Evolutionary conservation across 1,140 invertebrate genomes (phyloP).

Genomic region (Drosophila sturtevanti): DNA sequence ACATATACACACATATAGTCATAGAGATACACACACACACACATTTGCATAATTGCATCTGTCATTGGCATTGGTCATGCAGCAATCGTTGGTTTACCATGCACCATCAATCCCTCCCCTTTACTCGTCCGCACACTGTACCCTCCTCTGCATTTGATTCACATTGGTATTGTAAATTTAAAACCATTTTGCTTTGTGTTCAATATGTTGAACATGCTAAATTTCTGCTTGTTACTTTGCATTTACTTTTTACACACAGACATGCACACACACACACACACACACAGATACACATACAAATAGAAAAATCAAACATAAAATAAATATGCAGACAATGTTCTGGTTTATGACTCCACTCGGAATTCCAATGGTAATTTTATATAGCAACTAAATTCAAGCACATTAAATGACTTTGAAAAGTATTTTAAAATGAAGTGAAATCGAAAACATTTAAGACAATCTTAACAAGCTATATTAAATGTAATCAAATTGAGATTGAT

Average conservation of each 20-base stretch:
- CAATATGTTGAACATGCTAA: constrained; percentile 70
- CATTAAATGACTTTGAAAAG: background rate
- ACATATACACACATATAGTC: constrained; percentile 9
- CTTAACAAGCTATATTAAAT: background rate
- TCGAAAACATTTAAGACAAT: background rate
- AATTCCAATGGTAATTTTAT: constrained; percentile 7
- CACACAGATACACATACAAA: background rate
- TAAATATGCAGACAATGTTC: constrained; percentile 13
- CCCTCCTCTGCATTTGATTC: background rate
- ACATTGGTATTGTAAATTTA: constrained; percentile 48
- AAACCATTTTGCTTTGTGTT: constrained; percentile 73
- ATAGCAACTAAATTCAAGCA: background rate
- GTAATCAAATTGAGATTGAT: no score
- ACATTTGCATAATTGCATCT: constrained; percentile 70
- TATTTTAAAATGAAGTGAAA: background rate
- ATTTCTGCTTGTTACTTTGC: constrained; percentile 50
- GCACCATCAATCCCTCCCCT: background rate
- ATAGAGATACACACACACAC: constrained; percentile 18
- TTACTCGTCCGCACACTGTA: background rate
- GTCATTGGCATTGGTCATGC: constrained; percentile 61
- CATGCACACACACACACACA: background rate
- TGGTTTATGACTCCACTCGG: constrained; percentile 9
- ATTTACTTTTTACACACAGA: constrained; percentile 3
- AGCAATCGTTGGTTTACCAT: constrained; percentile 26
- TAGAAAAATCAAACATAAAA: constrained; percentile 16